These are phyloP conservation scores for Uloborus diversus DNA, from an alignment of 1,140 invertebrate species.

Conservation along the genomic window DNA sequence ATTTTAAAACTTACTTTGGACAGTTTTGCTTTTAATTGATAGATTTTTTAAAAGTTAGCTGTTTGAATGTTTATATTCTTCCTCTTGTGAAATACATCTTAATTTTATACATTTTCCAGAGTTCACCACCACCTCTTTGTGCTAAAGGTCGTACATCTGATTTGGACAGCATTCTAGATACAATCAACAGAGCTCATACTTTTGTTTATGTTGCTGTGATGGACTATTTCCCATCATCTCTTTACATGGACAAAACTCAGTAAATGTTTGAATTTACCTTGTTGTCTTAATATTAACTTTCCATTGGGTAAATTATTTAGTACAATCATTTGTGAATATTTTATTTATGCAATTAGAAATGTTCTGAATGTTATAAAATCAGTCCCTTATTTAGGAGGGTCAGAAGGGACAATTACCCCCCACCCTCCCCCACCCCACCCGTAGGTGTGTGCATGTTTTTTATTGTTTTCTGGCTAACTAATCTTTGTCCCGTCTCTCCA, in stretches of 20 bases:
- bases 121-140: conserved; percentile 88
- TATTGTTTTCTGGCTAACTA: too few species aligned
- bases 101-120: conserved; percentile 71
- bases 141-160: conserved; percentile 83
- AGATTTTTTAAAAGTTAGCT: not conserved
- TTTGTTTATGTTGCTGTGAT: conserved; percentile 95
- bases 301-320: too few species aligned
- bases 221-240: conserved; percentile 90
- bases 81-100: conserved; percentile 14
- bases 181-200: conserved; percentile 82
- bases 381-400: too few species aligned
- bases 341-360: too few species aligned
- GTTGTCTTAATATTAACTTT: not conserved
- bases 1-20: too few species aligned
- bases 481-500: too few species aligned
- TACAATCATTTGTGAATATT: too few species aligned
- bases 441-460: too few species aligned
- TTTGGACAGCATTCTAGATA: conserved; percentile 81
- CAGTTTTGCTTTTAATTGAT: too few species aligned
- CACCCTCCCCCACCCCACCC: too few species aligned
- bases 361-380: too few species aligned
- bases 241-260: conserved; percentile 74
- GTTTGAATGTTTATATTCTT: not conserved
- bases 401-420: too few species aligned
- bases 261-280: conserved; percentile 63